Percentiles rank a stretch among this genome's conserved stretches.
Conservation (phyloP, 2,888 invertebrate species). For the Gymnocheta viridis region DNA sequence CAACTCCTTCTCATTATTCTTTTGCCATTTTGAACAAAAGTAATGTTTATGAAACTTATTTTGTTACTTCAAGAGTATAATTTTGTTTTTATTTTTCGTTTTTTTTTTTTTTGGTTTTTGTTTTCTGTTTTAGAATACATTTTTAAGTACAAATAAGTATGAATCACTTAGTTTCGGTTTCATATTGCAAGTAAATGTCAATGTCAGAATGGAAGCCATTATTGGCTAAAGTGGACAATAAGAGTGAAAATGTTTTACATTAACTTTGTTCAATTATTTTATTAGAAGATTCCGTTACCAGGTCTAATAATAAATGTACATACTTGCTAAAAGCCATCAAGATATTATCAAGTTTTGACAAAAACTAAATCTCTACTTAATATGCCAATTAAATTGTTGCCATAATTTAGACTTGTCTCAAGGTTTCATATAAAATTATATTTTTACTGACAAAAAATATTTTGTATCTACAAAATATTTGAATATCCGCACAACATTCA, state of each 20-base stretch:
- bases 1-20: slow-evolving; percentile 29
- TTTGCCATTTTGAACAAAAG: slow-evolving; percentile 5
- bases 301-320: background rate
- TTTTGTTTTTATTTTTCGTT: background rate
- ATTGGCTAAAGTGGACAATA: slow-evolving; percentile 25
- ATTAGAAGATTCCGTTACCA: slow-evolving; percentile 1
- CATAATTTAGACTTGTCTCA: too few relatives aligned
- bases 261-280: slow-evolving; percentile 10
- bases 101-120: background rate
- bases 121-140: background rate
- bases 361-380: background rate
- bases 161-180: slow-evolving; percentile 57
- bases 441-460: too few relatives aligned
- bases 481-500: too few relatives aligned
- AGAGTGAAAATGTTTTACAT: slow-evolving; percentile 36
- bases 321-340: background rate
- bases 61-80: slow-evolving; percentile 24
- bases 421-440: too few relatives aligned
- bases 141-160: background rate
- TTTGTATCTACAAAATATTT: too few relatives aligned
- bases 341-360: background rate
- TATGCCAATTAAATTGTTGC: slow-evolving; percentile 13
- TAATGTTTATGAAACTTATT: slow-evolving; percentile 39
- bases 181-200: slow-evolving; percentile 64
- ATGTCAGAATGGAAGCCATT: slow-evolving; percentile 61